Conservation (phyloP, 2,888 invertebrate species). For the Caenorhabditis japonica region DNA sequence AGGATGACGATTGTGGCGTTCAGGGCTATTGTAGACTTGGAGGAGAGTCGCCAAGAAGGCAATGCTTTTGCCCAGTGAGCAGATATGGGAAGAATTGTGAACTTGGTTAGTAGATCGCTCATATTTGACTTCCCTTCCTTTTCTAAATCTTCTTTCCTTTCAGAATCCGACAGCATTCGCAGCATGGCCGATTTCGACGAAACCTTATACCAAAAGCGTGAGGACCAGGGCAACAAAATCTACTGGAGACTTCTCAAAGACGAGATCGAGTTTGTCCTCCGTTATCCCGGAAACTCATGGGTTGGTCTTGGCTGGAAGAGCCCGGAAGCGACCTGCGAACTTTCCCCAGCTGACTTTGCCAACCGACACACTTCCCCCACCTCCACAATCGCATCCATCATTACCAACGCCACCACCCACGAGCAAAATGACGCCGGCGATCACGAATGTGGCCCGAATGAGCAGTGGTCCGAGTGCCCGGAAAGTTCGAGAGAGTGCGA, state of each 20-base stretch:
- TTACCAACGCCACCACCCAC: conserved; percentile 29
- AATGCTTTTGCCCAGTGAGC: conserved; percentile 90
- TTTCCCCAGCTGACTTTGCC: conserved; percentile 35
- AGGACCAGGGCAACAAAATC: conserved; percentile 83
- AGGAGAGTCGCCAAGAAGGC: conserved; percentile 50
- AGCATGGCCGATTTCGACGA: conserved; percentile 64
- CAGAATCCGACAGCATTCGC: conserved; percentile 56
- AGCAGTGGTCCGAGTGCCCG: conserved; percentile 72
- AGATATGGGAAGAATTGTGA: conserved; percentile 81
- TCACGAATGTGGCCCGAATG: conserved; percentile 71
- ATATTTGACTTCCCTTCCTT: too few relatives aligned
- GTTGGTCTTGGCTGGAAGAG: conserved; percentile 94
- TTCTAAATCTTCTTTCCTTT: too few relatives aligned
- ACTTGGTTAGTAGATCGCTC: conserved; percentile 37
- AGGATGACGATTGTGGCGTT: conserved; percentile 88
- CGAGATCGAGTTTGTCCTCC: conserved; percentile 89
- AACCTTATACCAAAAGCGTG: conserved; percentile 60
- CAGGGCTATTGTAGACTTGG: conserved; percentile 86
- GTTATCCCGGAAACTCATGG: conserved; percentile 90
- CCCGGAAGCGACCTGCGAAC: conserved; percentile 51
- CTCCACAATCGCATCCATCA: conserved; percentile 36
- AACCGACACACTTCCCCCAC: conserved; percentile 13
- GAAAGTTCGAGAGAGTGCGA: conserved; percentile 73
- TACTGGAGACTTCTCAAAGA: conserved; percentile 85
- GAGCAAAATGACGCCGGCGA: conserved; percentile 46